Conservation (phyloP, 2,113 vertebrate genomes). For the Pitta sordida region DNA sequence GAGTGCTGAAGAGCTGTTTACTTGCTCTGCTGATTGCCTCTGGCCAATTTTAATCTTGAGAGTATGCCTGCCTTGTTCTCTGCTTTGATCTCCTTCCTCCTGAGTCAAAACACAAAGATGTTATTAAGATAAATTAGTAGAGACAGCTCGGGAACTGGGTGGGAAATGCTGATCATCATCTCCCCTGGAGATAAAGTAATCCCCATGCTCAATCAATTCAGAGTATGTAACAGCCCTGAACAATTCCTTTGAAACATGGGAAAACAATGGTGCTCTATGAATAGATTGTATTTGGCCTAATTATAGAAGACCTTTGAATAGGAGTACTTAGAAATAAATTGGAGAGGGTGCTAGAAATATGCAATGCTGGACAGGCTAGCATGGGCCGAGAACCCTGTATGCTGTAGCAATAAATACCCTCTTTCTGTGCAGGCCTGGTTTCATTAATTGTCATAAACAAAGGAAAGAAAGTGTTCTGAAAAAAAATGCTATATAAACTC, state of each 20-base stretch:
- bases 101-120: conserved; percentile 50
- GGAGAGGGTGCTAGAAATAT: background rate
- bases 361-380: background rate
- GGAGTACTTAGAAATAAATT: background rate
- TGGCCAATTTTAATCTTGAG: conserved; percentile 44
- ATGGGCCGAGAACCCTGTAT: background rate
- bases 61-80: conserved; percentile 3
- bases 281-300: conserved; percentile 8
- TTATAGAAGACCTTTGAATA: background rate
- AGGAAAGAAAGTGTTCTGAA: background rate
- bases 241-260: background rate
- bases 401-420: background rate
- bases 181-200: conserved; percentile 46
- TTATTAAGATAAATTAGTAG: conserved; percentile 64
- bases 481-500: background rate
- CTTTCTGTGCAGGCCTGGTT: background rate
- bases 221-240: background rate
- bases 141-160: conserved; percentile 38
- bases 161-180: conserved; percentile 48
- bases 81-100: conserved; percentile 53
- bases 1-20: conserved; percentile 41
- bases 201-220: conserved; percentile 8
- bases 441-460: background rate
- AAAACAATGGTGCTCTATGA: background rate
- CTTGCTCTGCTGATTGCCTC: conserved; percentile 33